These are phyloP conservation scores for Ailuropoda melanoleuca DNA, from an alignment of 2,113 vertebrate genomes.

Conservation along the genomic window DNA sequence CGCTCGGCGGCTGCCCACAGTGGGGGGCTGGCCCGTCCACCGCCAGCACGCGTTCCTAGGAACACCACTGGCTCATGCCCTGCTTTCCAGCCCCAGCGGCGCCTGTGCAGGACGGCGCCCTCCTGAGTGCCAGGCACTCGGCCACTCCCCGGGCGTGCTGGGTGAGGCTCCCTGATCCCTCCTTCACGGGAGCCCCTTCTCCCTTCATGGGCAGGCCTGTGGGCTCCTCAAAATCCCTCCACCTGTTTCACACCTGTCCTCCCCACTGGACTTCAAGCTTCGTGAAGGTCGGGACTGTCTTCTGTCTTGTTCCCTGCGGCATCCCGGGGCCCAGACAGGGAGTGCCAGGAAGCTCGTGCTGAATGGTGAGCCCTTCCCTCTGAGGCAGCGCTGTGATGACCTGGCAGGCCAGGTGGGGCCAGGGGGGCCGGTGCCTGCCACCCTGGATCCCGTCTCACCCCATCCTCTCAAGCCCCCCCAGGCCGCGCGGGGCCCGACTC, in stretches of 20 bases:
- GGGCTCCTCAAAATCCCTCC: background rate
- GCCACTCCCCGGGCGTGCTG: background rate
- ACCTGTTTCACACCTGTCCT: background rate
- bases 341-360: background rate
- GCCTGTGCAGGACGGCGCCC: background rate
- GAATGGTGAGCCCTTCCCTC: background rate
- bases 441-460: background rate
- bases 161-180: background rate
- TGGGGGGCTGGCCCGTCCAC: background rate
- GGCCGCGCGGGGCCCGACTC: background rate
- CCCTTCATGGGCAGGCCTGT: accelerated
- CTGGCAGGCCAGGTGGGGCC: background rate
- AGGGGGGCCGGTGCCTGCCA: background rate
- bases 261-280: background rate
- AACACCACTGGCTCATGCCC: no score
- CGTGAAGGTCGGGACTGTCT: background rate
- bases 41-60: background rate
- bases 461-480: background rate
- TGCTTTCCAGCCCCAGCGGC: background rate
- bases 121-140: background rate
- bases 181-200: background rate
- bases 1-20: background rate
- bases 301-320: accelerated
- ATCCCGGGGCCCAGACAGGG: background rate
- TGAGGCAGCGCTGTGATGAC: background rate